Base-by-base conservation (phyloP, 1,140 invertebrate species). In the Phymorhynchus buccinoides region DNA sequence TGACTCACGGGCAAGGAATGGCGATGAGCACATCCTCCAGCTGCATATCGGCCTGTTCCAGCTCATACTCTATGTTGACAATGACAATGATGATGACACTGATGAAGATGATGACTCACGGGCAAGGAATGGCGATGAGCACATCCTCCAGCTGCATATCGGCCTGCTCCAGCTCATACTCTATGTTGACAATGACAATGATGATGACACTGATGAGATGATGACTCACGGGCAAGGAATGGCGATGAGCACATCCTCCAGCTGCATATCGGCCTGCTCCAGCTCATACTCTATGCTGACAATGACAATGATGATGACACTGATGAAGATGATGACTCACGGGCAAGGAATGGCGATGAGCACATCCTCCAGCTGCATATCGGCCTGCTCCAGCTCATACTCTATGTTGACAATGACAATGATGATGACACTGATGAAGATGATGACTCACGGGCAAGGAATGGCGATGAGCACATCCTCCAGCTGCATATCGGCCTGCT, bases 351-450 rank as follows among this genome's bases (percentile, higher is more conserved):
- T 98, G 89, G 95, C 94, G 91, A 99, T 99, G 89, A 96, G 95
- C 83, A 99, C 97, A 93, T 99, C 97, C 88, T 97, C 96, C 27
- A 99, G 94, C 92, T 98, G 96, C 84, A 99, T 94, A 89, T 97
- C 95, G 39, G 95, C 94, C 87, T 97, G 96, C 92, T 98, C 96
- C 82, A 99, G 94, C 93, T 98, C 98, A 92, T 99, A 99, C 93
- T 99, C 98, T 92, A 99, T 99, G 93, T 99, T 99, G 1, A 99
- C 98, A n/a, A n/a, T n/a, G n/a, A n/a, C n/a, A n/a, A n/a, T n/a
- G n/a, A n/a, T n/a, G n/a, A n/a, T n/a, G n/a, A n/a, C n/a, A n/a
- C n/a, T n/a, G n/a, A n/a, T n/a, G n/a, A n/a, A n/a, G n/a, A n/a
- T n/a, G 12, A 80, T 0, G 80, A 93, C 96, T 96, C 94, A 98